Evolutionary conservation across 2,113 vertebrate genomes (phyloP).

Genomic region (Trachemys scripta): DNA sequence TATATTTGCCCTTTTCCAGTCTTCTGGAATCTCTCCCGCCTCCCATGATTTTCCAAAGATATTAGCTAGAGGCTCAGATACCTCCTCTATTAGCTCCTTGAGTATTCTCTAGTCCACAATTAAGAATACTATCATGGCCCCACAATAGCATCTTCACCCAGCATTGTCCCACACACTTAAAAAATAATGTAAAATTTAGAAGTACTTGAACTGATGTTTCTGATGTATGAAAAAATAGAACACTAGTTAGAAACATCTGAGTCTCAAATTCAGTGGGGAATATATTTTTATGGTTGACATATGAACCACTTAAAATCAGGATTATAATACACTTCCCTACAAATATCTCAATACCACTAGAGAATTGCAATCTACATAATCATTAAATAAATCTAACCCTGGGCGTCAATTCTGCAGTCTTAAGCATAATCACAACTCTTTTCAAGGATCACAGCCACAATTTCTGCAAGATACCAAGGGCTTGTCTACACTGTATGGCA

Average conservation of each 20-base stretch:
- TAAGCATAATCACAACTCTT: background rate
- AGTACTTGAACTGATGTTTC: background rate
- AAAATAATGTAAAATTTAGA: background rate
- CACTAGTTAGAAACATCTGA: background rate
- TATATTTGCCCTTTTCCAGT: too few species aligned
- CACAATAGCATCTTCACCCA: background rate
- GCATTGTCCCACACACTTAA: background rate
- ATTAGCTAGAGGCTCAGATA: too few species aligned
- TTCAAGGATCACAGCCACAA: background rate
- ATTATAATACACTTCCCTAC: background rate
- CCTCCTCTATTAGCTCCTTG: too few species aligned
- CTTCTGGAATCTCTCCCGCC: too few species aligned
- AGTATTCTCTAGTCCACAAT: background rate
- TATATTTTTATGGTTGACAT: background rate
- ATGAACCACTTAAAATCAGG: background rate
- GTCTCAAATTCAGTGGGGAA: background rate
- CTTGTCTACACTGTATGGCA: too few species aligned
- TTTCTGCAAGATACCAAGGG: background rate
- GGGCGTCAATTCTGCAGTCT: background rate
- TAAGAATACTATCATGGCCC: background rate
- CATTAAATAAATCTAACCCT: background rate
- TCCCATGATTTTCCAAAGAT: too few species aligned
- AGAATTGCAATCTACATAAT: background rate
- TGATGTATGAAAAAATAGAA: background rate
- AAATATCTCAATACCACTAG: background rate